Base-by-base conservation (phyloP, 2,888 invertebrate genomes). In the Antheraea yamamai region DNA sequence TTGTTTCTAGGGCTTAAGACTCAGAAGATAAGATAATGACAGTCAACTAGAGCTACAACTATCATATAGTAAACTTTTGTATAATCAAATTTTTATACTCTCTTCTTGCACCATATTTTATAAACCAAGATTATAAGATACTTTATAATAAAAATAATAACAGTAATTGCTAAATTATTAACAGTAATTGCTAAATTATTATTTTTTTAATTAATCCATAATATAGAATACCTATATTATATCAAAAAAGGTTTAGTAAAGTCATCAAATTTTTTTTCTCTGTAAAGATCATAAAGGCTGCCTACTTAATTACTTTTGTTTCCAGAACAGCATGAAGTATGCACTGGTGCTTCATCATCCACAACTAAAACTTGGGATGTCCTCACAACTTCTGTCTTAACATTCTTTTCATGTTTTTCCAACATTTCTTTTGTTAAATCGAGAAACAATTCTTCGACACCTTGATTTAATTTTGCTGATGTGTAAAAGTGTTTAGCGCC, bases 401-500 rank as follows among this genome's bases (percentile, higher is more conserved):
- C 77, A 52, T 86, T 89, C 39, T 88, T 87, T 72, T 93, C 91
- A 73, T 84, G 84, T 73, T 87, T 87, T 47, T 91, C 89, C 47
- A 98, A 96, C 97, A 98, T 97, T 82, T 96, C 96, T 85, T 96
- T 96, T 61, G 98, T 97, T 77, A 99, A 92, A 80, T 97, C 97
- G 73, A 98, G 90, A 89, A 99, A 99, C 87, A 99, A 95, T 78
- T 99, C 98, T 88, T 98, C 98, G 8, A 99, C 97, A 52, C 98
- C 98, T 89, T 97, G 96, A 89, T 98, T 98, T 77, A 97, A 91
- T 92, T 99, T 99, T 0, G 99, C 99, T 52, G 99, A 99, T 55
- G 99, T 98, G 88, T 98, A 97, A 90, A 97, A 98, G 92, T 99
- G 99, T 84, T 96, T 96, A 1, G 99, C 99, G 75, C 98, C 98